Evolutionary conservation across 2,888 invertebrate genomes (phyloP), one percentile per base, ranked within the genome.

Genomic region (Drosophila planitibia): DNA sequence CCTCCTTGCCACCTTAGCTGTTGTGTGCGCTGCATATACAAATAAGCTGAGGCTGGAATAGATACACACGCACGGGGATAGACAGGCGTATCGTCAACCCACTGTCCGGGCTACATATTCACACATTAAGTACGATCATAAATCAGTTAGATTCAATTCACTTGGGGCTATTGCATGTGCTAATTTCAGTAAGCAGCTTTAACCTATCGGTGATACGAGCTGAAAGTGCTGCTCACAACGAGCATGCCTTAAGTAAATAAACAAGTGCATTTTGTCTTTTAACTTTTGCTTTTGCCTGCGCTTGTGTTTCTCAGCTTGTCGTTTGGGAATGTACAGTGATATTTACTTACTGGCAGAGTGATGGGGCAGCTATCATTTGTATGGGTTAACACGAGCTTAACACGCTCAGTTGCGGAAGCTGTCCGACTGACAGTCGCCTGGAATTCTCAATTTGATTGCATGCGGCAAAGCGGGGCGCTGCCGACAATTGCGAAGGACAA

Each of bases 141-240:
- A 89, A 89, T 89, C 89, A 91, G 83, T 74, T 83, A 70, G 81
- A 88, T 91, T 91, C 90, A 91, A 89, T 91, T 91, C 91, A 85
- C 90, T 82, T 75, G 79, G 67, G 91, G 61, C 75, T 76, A 75
- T 76, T 83, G 74, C 68, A 68, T 76, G 79, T 79, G 78, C 91
- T 90, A 87, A 90, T 86, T 91, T 79, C 51, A 16, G 52, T 37
- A 44, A 55, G 70, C 63, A 57, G 66, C 47, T 37, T 37, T 51
- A 41, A 67, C 59, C 35, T 39, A 41, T 19, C 62, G 54, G 30
- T 60, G 81, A 61, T 25, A 58, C 35, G 5, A 39, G 57, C 16
- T 41, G 32, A 25, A 54, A 53, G 55, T 25, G 32, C 9, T 2
- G 19, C 19, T 33, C 28, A 14, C 35, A 53, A 19, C 16, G 9